These are phyloP conservation scores for Gymnoscelis rufifasciata DNA, from an alignment of 2,888 invertebrate species.

Conservation along the genomic window DNA sequence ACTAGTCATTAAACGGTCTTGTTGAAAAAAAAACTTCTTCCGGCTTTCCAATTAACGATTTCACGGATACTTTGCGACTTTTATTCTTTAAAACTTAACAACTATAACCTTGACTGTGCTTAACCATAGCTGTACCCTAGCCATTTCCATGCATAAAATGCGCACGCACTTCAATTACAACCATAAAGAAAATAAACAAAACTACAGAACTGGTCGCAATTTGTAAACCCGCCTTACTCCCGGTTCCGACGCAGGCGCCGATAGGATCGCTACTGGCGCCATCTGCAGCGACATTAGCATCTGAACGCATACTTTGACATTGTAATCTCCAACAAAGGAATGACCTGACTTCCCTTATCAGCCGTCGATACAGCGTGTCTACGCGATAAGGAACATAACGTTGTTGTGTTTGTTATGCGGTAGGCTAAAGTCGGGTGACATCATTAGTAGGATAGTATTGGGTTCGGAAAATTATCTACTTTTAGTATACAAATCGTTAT, in stretches of 20 bases:
- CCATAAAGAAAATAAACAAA: slow-evolving; percentile 14
- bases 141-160: neutral
- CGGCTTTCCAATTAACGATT: too few relatives aligned
- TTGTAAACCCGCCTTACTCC: slow-evolving; percentile 31
- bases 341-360: slow-evolving; percentile 67
- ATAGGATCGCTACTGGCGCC: slow-evolving; percentile 61
- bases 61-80: too few relatives aligned
- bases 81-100: too few relatives aligned
- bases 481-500: too few relatives aligned
- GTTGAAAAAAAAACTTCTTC: too few relatives aligned
- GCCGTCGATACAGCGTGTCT: slow-evolving; percentile 36
- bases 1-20: too few relatives aligned
- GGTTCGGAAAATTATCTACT: too few relatives aligned
- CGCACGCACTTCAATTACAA: slow-evolving; percentile 20
- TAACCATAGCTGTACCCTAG: neutral
- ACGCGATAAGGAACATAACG: slow-evolving; percentile 30
- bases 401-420: slow-evolving; percentile 28
- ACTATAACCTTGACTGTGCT: neutral
- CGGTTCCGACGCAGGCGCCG: slow-evolving; percentile 30
- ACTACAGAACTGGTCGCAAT: slow-evolving; percentile 25
- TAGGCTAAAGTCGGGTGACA: slow-evolving; percentile 17
- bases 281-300: slow-evolving; percentile 57
- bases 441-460: slow-evolving; percentile 19
- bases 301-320: slow-evolving; percentile 63
- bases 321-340: slow-evolving; percentile 67